phyloP scores from a whole-genome alignment of 2,888 invertebrate species.

The Chrysodeixis includens region DNA sequence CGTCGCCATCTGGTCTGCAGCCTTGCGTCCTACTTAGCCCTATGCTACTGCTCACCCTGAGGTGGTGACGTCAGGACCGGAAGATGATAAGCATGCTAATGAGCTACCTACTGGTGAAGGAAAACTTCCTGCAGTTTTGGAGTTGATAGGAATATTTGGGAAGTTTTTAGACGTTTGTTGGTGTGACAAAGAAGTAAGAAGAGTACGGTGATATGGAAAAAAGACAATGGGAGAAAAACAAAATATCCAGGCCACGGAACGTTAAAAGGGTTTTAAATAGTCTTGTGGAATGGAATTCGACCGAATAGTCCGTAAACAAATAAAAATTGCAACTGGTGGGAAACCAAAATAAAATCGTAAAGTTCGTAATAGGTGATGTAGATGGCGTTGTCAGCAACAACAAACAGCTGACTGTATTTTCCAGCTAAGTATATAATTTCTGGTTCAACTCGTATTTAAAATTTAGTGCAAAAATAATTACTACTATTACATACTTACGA shows the following conservation, averaged over 20 bases:
- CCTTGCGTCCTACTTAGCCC: conserved; percentile 74
- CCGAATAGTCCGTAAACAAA: conserved; percentile 41
- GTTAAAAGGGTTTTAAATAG: no score
- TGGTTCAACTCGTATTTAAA: background rate
- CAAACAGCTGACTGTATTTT: background rate
- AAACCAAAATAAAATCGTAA: conserved; percentile 12
- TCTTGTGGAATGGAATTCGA: conserved; percentile 36
- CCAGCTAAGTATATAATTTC: background rate
- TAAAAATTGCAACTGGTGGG: conserved; percentile 23
- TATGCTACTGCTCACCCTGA: conserved; percentile 63
- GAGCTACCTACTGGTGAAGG: conserved; percentile 34
- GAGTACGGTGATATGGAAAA: background rate
- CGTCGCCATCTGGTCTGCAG: conserved; percentile 73
- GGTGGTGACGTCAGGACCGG: conserved; percentile 50
- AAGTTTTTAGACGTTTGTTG: background rate
- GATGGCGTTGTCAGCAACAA: conserved; percentile 51
- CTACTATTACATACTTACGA: background rate
- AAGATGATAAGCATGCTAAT: conserved; percentile 58
- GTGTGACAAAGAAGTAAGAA: background rate
- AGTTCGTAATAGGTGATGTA: conserved; percentile 40
- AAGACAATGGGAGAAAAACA: background rate
- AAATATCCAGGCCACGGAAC: background rate
- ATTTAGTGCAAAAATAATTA: background rate
- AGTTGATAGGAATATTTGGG: background rate
- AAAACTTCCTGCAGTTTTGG: background rate